These are phyloP conservation scores for Troglohyphantes excavatus DNA, from an alignment of 2,888 invertebrate genomes.

Conservation along the genomic window DNA sequence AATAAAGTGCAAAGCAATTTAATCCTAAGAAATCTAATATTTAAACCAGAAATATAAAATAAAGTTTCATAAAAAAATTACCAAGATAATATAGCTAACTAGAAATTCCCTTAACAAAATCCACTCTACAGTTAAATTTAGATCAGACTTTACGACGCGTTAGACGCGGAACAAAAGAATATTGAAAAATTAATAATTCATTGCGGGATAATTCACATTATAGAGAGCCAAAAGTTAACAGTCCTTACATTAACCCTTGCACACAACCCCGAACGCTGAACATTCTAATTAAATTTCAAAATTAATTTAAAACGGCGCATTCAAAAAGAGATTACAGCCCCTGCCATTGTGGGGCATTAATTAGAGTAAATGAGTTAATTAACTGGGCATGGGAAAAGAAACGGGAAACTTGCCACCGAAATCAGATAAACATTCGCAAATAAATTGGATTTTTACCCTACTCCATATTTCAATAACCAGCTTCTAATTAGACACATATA, in stretches of 20 bases:
- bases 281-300: background rate
- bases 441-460: background rate
- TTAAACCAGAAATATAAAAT: too few species aligned
- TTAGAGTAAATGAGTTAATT: constrained; percentile 1
- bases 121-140: too few species aligned
- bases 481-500: background rate
- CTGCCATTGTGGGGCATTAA: background rate
- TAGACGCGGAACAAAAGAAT: too few species aligned
- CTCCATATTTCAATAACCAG: background rate
- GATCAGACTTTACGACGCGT: too few species aligned
- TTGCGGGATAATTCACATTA: too few species aligned
- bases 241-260: background rate
- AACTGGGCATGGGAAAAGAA: background rate
- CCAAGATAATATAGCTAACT: too few species aligned
- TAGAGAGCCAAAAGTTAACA: background rate
- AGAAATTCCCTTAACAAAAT: too few species aligned
- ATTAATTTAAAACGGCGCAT: constrained; percentile 5
- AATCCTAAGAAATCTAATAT: too few species aligned
- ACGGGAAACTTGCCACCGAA: background rate
- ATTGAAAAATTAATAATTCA: too few species aligned
- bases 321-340: constrained; percentile 9
- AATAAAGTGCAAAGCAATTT: too few species aligned
- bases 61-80: too few species aligned
- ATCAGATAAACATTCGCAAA: background rate
- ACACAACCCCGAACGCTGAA: background rate